Evolutionary conservation across 2,113 vertebrate species (phyloP).

Genomic region (Antigone vipio): DNA sequence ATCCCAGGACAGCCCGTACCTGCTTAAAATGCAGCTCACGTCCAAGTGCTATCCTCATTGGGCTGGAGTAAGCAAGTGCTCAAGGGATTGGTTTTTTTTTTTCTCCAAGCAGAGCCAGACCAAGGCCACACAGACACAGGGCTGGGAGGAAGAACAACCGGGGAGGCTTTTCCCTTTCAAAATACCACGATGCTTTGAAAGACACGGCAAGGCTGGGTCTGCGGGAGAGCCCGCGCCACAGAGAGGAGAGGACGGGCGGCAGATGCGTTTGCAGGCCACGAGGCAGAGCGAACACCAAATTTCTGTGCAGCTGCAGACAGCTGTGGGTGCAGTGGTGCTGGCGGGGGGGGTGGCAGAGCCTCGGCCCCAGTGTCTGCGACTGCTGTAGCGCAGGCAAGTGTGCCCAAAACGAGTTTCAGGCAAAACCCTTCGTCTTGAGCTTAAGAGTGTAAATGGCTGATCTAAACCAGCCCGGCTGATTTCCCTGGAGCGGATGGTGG

Average conservation of each 20-base stretch:
- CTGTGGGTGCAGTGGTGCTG: not conserved
- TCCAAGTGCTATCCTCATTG: not conserved
- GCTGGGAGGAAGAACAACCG: not conserved
- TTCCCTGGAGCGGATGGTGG: not conserved
- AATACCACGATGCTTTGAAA: not conserved
- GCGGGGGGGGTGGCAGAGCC: not conserved
- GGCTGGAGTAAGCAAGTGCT: not conserved
- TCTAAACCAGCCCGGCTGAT: not conserved
- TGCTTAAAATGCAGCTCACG: conserved; percentile 31
- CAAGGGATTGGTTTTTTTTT: not conserved
- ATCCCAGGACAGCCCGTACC: conserved; percentile 26
- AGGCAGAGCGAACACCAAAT: not conserved
- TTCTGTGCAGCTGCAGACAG: not conserved
- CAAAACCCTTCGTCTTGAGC: not conserved
- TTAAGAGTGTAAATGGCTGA: not conserved
- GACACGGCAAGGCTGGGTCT: not conserved
- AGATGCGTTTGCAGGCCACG: not conserved
- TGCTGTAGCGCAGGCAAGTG: not conserved
- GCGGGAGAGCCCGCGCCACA: not conserved
- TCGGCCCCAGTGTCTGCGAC: accelerated
- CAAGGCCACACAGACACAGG: not conserved
- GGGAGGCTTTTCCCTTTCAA: not conserved
- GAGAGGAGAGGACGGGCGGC: not conserved
- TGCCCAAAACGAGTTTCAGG: not conserved
- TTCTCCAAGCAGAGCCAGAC: not conserved